phyloP scores from a whole-genome alignment of 2,113 vertebrate species.

The Tupaia tana region DNA sequence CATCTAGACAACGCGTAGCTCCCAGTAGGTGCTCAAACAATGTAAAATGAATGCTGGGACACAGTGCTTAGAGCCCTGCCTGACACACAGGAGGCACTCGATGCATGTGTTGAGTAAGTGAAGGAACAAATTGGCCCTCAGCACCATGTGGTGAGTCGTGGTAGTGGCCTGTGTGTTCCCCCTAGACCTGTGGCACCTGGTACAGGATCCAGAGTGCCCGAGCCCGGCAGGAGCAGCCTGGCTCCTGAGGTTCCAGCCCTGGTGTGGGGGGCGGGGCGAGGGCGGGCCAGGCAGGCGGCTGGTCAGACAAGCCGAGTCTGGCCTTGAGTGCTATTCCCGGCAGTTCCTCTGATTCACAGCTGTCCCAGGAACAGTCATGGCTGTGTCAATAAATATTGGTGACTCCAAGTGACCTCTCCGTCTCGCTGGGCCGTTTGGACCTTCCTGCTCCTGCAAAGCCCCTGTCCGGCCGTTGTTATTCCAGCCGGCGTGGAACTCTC shows the following conservation, averaged over 20 bases:
- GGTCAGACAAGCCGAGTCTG: constrained; percentile 72
- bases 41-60: accelerated
- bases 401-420: constrained; percentile 75
- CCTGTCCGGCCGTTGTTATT: constrained; percentile 43
- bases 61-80: not conserved
- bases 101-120: accelerated
- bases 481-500: not conserved
- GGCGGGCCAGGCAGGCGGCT: not conserved
- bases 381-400: constrained; percentile 79
- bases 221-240: accelerated
- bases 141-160: accelerated
- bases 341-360: constrained; percentile 81
- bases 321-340: constrained; percentile 70
- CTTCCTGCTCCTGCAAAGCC: constrained; percentile 73
- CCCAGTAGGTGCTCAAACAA: not conserved
- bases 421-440: constrained; percentile 56
- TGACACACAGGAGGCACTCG: not conserved
- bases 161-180: not conserved
- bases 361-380: constrained; percentile 75
- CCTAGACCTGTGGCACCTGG: not conserved
- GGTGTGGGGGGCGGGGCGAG: not conserved
- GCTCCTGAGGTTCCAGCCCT: not conserved
- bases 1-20: not conserved
- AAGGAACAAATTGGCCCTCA: accelerated
- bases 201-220: not conserved